Evolutionary conservation across 2,888 invertebrate genomes (phyloP).

Genomic region (Clunio marinus): DNA sequence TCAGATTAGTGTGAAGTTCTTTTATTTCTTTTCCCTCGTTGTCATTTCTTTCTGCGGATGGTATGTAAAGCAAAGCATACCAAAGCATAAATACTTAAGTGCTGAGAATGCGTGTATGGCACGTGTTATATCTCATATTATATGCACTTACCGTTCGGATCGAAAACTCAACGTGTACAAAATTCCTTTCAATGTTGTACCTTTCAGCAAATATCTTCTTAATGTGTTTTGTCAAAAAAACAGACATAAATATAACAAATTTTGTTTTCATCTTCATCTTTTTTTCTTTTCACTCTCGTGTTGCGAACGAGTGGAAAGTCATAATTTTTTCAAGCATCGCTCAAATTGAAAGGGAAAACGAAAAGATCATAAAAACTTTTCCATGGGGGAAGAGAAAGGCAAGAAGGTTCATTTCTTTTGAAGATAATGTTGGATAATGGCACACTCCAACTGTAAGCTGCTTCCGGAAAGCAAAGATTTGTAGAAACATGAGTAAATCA

Average conservation of each 20-base stretch:
- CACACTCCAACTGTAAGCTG: not conserved
- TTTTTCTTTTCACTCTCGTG: not conserved
- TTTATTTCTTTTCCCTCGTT: not conserved
- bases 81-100: too few relatives aligned
- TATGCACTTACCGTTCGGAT: too few relatives aligned
- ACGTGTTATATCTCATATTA: too few relatives aligned
- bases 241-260: too few relatives aligned
- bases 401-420: not conserved
- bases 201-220: constrained; percentile 11
- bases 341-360: constrained; percentile 18
- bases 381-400: not conserved
- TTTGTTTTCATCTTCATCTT: too few relatives aligned
- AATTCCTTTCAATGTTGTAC: not conserved
- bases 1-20: constrained; percentile 9
- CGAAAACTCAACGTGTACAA: not conserved
- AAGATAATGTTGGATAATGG: constrained; percentile 9
- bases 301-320: constrained; percentile 8
- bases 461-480: constrained; percentile 3
- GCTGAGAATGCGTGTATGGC: too few relatives aligned
- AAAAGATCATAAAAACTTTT: not conserved
- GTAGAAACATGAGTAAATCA: constrained; percentile 23
- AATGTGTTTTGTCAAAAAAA: not conserved
- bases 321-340: not conserved
- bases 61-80: not conserved
- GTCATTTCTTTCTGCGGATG: not conserved